Conservation (phyloP, 2,113 vertebrate species). For the Pollachius pollachius region DNA sequence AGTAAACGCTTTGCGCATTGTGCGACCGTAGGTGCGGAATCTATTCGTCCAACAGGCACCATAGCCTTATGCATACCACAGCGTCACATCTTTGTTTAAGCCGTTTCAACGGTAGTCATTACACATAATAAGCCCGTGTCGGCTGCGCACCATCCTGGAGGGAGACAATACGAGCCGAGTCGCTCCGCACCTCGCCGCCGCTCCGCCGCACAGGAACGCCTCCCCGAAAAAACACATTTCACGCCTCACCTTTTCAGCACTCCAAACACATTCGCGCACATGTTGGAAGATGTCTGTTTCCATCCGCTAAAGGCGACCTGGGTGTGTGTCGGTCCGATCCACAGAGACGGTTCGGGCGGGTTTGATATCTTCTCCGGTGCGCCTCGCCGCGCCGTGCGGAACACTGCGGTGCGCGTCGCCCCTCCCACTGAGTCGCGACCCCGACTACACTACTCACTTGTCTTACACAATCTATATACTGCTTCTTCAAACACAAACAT, state of each 20-base stretch:
- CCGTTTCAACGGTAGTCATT: too few species aligned
- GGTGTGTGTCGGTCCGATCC: not conserved
- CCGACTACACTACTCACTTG: too few species aligned
- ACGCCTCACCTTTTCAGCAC: conserved; percentile 77
- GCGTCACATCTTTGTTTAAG: too few species aligned
- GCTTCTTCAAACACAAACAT: too few species aligned
- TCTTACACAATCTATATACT: too few species aligned
- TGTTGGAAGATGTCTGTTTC: conserved; percentile 61
- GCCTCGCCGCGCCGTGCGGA: conserved; percentile 30
- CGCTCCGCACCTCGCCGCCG: too few species aligned
- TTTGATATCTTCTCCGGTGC: not conserved
- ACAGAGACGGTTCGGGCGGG: too few species aligned
- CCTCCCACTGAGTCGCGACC: conserved; percentile 46
- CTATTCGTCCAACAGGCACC: too few species aligned
- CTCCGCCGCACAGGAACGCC: not conserved
- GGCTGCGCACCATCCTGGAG: not conserved
- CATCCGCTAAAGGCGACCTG: conserved; percentile 53
- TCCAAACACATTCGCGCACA: conserved; percentile 79
- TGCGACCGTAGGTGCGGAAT: conserved; percentile 24
- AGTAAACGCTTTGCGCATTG: conserved; percentile 53
- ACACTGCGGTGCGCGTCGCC: conserved; percentile 42
- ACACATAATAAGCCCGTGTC: too few species aligned
- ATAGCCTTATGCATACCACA: too few species aligned
- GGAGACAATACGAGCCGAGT: too few species aligned
- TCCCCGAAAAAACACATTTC: not conserved